These are phyloP conservation scores for Abramis brama DNA, from an alignment of 2,113 vertebrate genomes.

Conservation along the genomic window DNA sequence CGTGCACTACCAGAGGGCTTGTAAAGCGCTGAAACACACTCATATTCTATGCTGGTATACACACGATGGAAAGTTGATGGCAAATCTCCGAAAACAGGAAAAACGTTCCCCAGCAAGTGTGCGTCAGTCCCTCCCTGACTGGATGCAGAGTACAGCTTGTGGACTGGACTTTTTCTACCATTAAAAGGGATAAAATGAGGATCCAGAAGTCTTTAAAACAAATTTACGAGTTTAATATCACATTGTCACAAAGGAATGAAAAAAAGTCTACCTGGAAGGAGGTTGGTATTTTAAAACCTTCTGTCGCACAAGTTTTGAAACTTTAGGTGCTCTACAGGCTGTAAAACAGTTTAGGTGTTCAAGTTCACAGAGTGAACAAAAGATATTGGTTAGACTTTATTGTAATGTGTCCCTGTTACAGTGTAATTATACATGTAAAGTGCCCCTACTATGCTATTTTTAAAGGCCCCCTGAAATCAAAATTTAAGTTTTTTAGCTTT, in stretches of 20 bases:
- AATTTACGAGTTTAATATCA: neutral
- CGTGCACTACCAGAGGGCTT: slow-evolving; percentile 82
- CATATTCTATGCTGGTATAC: slow-evolving; percentile 85
- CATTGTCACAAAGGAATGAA: neutral
- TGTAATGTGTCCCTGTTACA: too few species aligned
- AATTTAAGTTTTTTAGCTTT: too few species aligned
- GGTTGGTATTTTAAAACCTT: slow-evolving; percentile 79
- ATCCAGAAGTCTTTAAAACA: neutral
- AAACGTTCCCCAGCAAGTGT: slow-evolving; percentile 69
- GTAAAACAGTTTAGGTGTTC: slow-evolving; percentile 41
- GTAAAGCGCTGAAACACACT: slow-evolving; percentile 86
- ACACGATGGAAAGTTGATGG: slow-evolving; percentile 82
- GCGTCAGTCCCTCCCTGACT: slow-evolving; percentile 69
- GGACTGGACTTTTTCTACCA: slow-evolving; percentile 80
- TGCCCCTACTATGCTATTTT: too few species aligned
- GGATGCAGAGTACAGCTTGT: slow-evolving; percentile 80
- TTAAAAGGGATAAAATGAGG: neutral
- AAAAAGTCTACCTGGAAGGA: slow-evolving; percentile 37
- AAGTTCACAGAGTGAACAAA: neutral
- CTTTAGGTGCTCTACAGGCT: slow-evolving; percentile 90
- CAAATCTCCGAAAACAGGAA: slow-evolving; percentile 71
- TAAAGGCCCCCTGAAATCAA: too few species aligned
- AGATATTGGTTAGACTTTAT: neutral
- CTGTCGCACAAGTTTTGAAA: slow-evolving; percentile 87
- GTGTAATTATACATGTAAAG: too few species aligned